Percentiles rank a stretch among this genome's conserved stretches.
phyloP scores from a whole-genome alignment of 2,888 invertebrate species.

The Drosophila formosana region DNA sequence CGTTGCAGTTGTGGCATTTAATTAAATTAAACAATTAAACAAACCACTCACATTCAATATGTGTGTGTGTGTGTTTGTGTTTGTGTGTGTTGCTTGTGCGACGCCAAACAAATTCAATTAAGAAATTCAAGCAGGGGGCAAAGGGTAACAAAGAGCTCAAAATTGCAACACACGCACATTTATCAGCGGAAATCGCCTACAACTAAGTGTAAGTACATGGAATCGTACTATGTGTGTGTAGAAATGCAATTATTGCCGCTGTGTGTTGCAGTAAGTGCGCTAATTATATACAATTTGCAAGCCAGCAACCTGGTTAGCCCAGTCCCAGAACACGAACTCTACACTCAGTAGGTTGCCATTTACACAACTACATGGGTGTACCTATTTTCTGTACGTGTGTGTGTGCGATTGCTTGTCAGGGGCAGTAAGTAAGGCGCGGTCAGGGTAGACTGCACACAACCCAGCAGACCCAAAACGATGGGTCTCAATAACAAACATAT shows the following conservation, averaged over 20 bases:
- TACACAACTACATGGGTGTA: constrained; percentile 1
- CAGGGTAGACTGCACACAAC: constrained; percentile 75
- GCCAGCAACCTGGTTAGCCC: constrained; percentile 52
- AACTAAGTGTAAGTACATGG: constrained; percentile 11
- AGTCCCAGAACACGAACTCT: constrained; percentile 31
- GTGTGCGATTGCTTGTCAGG: background rate
- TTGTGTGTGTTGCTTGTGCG: constrained; percentile 11
- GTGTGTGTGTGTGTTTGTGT: background rate
- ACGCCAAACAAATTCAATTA: constrained; percentile 77
- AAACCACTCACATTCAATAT: constrained; percentile 43
- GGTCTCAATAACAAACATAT: no score
- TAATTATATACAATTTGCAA: constrained; percentile 73
- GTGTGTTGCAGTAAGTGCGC: constrained; percentile 65
- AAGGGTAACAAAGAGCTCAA: constrained; percentile 33
- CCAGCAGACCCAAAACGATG: constrained; percentile 25
- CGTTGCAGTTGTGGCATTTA: constrained; percentile 75
- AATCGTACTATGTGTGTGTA: background rate
- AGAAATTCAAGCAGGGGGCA: constrained; percentile 51
- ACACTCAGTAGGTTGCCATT: constrained; percentile 26
- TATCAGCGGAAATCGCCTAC: constrained; percentile 47
- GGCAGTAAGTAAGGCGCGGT: constrained; percentile 72
- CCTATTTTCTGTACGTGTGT: background rate
- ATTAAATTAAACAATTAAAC: constrained; percentile 83
- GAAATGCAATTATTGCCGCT: constrained; percentile 20
- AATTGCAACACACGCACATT: constrained; percentile 74